phyloP scores from a whole-genome alignment of 2,113 vertebrate genomes.

The Megaceryle maxima region DNA sequence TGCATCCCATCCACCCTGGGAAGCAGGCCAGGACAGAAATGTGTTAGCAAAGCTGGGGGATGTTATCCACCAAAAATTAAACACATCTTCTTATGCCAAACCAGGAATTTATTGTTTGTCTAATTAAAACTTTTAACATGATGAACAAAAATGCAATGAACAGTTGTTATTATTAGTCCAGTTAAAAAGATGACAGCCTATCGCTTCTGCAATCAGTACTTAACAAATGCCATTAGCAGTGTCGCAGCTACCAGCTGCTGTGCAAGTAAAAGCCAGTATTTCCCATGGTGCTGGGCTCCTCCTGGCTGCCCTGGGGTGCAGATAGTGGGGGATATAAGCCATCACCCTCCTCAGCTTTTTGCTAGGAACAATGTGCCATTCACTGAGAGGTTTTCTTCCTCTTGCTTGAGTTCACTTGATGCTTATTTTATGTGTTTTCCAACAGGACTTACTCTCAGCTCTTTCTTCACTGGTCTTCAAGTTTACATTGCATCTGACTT shows the following conservation, averaged over 20 bases:
- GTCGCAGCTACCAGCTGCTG: not conserved
- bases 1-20: not conserved
- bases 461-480: not conserved
- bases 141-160: not conserved
- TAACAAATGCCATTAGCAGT: not conserved
- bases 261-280: not conserved
- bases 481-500: not conserved
- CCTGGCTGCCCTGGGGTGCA: not conserved
- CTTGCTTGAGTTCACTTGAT: not conserved
- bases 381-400: rapidly evolving
- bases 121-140: not conserved
- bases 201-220: not conserved
- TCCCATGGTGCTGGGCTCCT: not conserved
- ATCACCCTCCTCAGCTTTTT: not conserved
- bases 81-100: not conserved
- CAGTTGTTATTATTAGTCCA: not conserved
- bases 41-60: not conserved
- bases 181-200: not conserved
- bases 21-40: not conserved
- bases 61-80: not conserved
- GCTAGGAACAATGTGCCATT: not conserved
- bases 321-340: not conserved
- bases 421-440: not conserved
- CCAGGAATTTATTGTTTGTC: no score
- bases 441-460: not conserved